Evolutionary conservation across 1,140 invertebrate genomes (phyloP), one percentile per base, ranked within the genome.

Genomic region (Sinonovacula constricta): DNA sequence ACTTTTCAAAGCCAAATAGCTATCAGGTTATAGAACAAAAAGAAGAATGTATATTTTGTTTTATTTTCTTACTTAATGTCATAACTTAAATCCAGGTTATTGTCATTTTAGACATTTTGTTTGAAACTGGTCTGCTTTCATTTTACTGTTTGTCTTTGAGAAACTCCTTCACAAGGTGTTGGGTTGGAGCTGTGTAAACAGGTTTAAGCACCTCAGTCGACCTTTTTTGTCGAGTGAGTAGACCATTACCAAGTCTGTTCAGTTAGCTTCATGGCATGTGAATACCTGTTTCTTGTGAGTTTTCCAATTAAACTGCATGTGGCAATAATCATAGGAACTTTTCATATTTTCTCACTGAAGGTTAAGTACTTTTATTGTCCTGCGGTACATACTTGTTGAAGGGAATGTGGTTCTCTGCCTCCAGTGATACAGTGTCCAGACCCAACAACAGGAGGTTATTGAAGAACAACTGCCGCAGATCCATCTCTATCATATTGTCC

Each of bases 371-470:
- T n/a, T n/a, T n/a, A 67, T 22, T 18, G 2, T 49, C n/a, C 14
- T 18, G 45, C 10, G 2, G 12, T 33, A 71, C 83, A 81, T 84
- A 90, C 89, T 85, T 88, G 53, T 87, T 89, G 74, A 89, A 88
- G 12, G 84, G 84, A 66, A 88, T 87, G 51, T 80, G 85, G 63
- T 86, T 80, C 14, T 81, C 76, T 53, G 63, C 81, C 74, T 86
- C 84, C 81, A 86, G 83, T 49, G 84, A 72, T 60, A 74, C 65
- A 26, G 83, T 68, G 82, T 90, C 87, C 81, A 90, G 86, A 24
- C 86, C 88, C 10, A 90, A 76, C 24, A 90, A 72, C 30, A 86
- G 78, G 18, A 89, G 72, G 70, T 88, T 89, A 14, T 87, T 89
- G 71, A 89, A 87, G 70, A 89, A 86, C 49, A 87, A 71, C 70